A percentile compares a stretch with the other conserved stretches of the same genome.
Conservation (phyloP, 1,140 invertebrate species). For the Melitaea cinxia region DNA sequence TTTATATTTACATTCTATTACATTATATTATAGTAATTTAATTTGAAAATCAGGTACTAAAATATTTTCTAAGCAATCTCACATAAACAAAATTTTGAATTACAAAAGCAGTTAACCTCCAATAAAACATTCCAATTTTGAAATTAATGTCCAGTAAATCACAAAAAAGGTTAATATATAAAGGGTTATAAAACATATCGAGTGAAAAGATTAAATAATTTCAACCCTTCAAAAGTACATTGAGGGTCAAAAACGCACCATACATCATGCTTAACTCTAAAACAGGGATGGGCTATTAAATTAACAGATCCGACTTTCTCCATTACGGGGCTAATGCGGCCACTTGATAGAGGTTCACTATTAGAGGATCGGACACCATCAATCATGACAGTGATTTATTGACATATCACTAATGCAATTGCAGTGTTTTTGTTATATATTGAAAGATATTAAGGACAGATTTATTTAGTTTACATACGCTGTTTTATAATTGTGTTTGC, state of each 20-base stretch:
- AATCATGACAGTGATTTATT: conserved; percentile 44
- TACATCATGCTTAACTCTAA: conserved; percentile 21
- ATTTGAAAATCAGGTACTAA: too few relatives aligned
- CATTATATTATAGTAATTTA: too few relatives aligned
- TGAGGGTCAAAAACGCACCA: not conserved
- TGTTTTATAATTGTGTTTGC: not conserved
- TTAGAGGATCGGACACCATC: conserved; percentile 57
- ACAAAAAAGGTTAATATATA: not conserved
- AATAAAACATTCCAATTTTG: not conserved
- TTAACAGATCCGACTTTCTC: conserved; percentile 22
- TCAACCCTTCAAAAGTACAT: not conserved
- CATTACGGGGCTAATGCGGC: conserved; percentile 47
- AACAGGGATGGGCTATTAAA: conserved; percentile 18
- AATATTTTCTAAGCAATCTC: too few relatives aligned
- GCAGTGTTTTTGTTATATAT: conserved; percentile 29
- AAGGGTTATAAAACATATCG: not conserved
- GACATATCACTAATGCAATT: conserved; percentile 35
- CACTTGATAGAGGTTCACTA: conserved; percentile 40
- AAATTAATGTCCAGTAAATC: not conserved
- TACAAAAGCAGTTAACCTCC: too few relatives aligned
- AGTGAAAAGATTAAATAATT: not conserved
- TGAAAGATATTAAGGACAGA: not conserved
- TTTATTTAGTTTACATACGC: not conserved
- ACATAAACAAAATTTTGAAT: too few relatives aligned
- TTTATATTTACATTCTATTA: too few relatives aligned